A percentile compares a stretch with the other conserved stretches of the same genome.
Evolutionary conservation across 92 coral and sea anemone species (phyloP).

Genomic region (Epizoanthus scotinus): DNA sequence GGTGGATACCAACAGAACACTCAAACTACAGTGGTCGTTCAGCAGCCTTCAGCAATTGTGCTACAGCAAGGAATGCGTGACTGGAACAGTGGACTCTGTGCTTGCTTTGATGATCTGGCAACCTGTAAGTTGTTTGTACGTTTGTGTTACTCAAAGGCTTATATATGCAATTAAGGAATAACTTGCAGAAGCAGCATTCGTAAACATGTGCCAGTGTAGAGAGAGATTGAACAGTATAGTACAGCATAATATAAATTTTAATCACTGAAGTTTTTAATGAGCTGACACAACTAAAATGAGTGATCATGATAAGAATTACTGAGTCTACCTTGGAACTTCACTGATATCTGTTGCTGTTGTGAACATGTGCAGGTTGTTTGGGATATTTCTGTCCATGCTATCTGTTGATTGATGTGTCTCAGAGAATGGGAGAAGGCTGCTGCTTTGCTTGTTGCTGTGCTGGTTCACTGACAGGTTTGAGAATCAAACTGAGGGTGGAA

Average conservation of each 20-base stretch:
- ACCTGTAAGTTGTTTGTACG: conserved; percentile 52
- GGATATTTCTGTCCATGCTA: conserved; percentile 65
- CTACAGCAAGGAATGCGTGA: conserved; percentile 51
- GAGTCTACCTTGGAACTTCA: background rate
- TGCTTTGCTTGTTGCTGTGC: conserved; percentile 85
- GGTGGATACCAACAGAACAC: background rate
- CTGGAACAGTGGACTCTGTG: conserved; percentile 62
- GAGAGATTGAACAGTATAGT: too few relatives aligned
- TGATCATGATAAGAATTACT: too few relatives aligned
- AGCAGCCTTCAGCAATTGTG: conserved; percentile 47
- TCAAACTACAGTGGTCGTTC: conserved; percentile 55
- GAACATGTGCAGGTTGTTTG: conserved; percentile 53
- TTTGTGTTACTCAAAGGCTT: too few relatives aligned
- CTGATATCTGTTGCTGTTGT: background rate
- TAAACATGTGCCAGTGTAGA: too few relatives aligned
- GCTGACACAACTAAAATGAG: background rate
- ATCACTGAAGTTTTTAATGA: background rate
- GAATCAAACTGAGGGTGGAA: conserved; percentile 79
- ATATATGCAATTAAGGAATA: too few relatives aligned
- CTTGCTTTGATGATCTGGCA: conserved; percentile 53
- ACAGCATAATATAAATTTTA: too few relatives aligned
- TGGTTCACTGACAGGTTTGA: conserved; percentile 77
- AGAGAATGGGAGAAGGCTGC: conserved; percentile 94
- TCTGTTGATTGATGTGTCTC: conserved; percentile 69
- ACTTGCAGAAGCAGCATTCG: too few relatives aligned